Evolutionary conservation across 2,888 invertebrate species (phyloP), one percentile per base, ranked within the genome.

Genomic region (Dinocampus coccinellae): DNA sequence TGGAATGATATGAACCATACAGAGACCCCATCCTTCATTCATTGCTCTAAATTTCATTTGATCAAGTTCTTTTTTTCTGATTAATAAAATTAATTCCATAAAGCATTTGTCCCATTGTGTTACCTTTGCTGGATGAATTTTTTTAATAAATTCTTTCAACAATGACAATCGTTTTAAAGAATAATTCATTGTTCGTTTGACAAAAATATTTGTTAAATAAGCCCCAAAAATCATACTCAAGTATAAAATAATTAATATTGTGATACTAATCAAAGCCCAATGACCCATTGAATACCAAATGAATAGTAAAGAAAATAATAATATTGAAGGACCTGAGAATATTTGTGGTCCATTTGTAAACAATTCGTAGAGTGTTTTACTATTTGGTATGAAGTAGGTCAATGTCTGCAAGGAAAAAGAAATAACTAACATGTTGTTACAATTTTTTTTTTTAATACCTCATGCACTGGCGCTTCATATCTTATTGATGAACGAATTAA

Each of bases 321-420:
- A 81, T 22, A 89, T 87, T 26, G 90, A 72, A 0, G 90, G 90
- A 1, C 90, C 90, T 10, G 88, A 88, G 67, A 90, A 82, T 33
- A 89, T 84, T 67, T 90, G 80, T 7, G 90, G 90, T 0, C 89
- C 89, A 66, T 88, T 84, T 20, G 88, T 83, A 11, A 89, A 87
- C 69, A 89, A 86, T 72, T 90, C 90, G 80, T 89, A 89, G 11
- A 91, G 83, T 20, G 90, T 85, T 77, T 88, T 88, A 36, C 89
- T 88, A 79, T 91, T 90, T 77, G 89, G 90, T 57, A 89, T 88
- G 76, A 80, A 80, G 71, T 81, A 82, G 16, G 80, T 82, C 71
- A 82, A 76, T 34, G 78, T 81, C 81, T 82, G 75, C 62, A 90
- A 89, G 57, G 89, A 79, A 79, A 89, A 61, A 90, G 77, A 62